These are phyloP conservation scores for Glossosoma conforme DNA, from an alignment of 1,140 invertebrate genomes.

Conservation along the genomic window DNA sequence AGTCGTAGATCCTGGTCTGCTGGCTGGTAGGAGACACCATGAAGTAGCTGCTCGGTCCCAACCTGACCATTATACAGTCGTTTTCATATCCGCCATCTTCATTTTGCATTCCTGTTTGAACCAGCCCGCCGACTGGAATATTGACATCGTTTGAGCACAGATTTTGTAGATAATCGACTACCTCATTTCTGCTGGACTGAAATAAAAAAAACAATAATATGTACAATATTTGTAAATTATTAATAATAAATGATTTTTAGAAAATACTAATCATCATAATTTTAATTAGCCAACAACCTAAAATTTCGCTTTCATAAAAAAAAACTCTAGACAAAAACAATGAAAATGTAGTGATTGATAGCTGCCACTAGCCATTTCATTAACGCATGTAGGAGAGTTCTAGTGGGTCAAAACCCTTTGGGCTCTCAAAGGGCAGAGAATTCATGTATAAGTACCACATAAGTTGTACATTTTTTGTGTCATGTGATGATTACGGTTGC, in stretches of 20 bases:
- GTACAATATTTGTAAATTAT: slow-evolving; percentile 10
- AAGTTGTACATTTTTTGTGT: no score
- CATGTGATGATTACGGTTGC: no score
- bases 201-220: slow-evolving; percentile 12
- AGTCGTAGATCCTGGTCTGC: slow-evolving; percentile 69
- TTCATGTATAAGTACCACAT: no score
- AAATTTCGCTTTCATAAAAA: not conserved
- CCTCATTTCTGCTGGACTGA: slow-evolving; percentile 56
- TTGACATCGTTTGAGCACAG: slow-evolving; percentile 75
- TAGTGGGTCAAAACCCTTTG: no score
- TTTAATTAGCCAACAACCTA: not conserved
- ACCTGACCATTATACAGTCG: slow-evolving; percentile 72
- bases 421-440: no score
- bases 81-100: slow-evolving; percentile 75
- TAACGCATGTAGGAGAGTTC: no score
- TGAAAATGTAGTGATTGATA: no score
- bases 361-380: no score
- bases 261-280: not conserved
- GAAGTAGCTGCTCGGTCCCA: slow-evolving; percentile 67
- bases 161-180: slow-evolving; percentile 65
- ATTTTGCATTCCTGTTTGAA: slow-evolving; percentile 81
- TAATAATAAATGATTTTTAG: not conserved
- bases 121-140: slow-evolving; percentile 65
- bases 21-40: slow-evolving; percentile 82
- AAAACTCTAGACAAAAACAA: no score